These are phyloP conservation scores for Corythaeola cristata DNA, from an alignment of 2,113 vertebrate species.

Conservation along the genomic window DNA sequence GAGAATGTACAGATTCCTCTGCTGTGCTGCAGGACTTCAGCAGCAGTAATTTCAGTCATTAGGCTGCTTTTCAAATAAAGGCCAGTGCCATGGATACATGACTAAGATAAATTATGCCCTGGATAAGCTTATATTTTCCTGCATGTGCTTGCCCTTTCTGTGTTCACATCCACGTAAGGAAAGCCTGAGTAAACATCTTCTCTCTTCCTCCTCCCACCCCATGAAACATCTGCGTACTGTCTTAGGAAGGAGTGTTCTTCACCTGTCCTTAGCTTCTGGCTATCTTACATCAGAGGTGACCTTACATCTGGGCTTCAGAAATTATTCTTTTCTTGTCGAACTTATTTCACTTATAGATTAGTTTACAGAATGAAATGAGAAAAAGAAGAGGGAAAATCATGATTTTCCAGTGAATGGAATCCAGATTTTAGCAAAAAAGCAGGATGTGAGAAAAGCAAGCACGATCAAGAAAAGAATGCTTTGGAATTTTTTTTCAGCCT, in stretches of 20 bases:
- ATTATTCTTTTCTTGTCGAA: neutral
- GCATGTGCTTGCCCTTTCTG: conserved; percentile 54
- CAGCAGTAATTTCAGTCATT: conserved; percentile 63
- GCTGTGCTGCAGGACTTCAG: conserved; percentile 24
- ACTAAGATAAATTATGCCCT: conserved; percentile 67
- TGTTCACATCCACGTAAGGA: neutral
- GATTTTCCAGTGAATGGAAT: neutral
- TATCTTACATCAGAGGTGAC: neutral
- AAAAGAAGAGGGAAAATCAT: neutral
- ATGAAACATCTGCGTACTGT: neutral
- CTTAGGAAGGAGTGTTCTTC: neutral
- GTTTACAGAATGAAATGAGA: neutral
- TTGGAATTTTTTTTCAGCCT: neutral
- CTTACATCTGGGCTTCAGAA: neutral
- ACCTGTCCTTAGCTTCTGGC: neutral
- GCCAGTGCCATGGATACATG: conserved; percentile 65
- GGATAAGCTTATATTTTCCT: conserved; percentile 6
- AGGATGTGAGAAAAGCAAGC: neutral
- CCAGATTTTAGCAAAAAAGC: neutral
- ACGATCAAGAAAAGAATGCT: neutral
- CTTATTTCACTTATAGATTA: neutral
- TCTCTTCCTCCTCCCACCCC: neutral
- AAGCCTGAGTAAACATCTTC: conserved; percentile 38
- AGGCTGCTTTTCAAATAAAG: conserved; percentile 73
- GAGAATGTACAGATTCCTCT: neutral